Base-by-base conservation (phyloP, 1,140 invertebrate species). In the Panagrolaimus sp. region DNA sequence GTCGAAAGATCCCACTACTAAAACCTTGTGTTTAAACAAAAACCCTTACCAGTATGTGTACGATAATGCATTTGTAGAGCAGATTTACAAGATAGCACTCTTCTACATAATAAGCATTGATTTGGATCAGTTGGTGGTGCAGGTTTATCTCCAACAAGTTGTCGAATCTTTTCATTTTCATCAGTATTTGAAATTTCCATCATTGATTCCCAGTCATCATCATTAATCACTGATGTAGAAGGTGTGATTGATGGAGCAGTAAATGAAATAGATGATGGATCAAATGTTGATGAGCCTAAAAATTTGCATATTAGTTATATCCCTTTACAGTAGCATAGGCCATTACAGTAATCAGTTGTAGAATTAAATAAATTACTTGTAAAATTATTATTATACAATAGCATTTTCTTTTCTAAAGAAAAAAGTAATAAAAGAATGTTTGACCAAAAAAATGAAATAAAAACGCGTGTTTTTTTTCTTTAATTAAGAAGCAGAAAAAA, bases 11-110 rank as follows among this genome's bases (percentile, higher is more conserved):
- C 31, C 7, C 31, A 38, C 2, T 4, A 38, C 2, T 38, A 38
- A n/a, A n/a, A n/a, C n/a, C n/a, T n/a, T n/a, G n/a, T n/a, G n/a
- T n/a, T 38, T 38, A 7, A 38, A 38, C 7, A 38, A 38, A 38
- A 38, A 38, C 7, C 7, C 31, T 4, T 38, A 38, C 31, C 31
- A 5, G 86, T 87, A 75, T 87, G 86, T 16, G 86, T 87, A 27
- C 86, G 86, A 84, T 98, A 98, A 85, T 99, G 96, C 95, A 99
- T 98, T 85, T 98, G 93, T 23, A 99, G 86, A 3, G 95, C 95
- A 83, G 92, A 94, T 84, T 98, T 97, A 84, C 96, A 98, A 63
- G 93, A 96, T 2, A 98, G 86, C 25, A 98, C 92, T 53, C 94
- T 87, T 81, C 97, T 91, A 83, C 96, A 98, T 68, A 98, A 92